Evolutionary conservation across 1,140 invertebrate genomes (phyloP).

Genomic region (Tribolium madens): DNA sequence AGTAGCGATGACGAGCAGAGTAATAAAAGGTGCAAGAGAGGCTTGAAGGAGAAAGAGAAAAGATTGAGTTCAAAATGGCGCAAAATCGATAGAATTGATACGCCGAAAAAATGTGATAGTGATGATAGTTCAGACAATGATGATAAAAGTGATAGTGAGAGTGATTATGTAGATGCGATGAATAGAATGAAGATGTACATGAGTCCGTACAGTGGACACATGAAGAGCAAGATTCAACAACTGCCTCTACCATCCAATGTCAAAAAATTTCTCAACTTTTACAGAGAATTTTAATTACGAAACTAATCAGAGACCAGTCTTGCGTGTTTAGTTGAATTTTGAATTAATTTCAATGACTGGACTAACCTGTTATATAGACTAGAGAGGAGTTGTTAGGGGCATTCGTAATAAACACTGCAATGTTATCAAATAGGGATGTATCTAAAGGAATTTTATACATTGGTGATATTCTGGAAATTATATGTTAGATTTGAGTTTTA

Average conservation of each 20-base stretch:
- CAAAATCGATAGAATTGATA: constrained; percentile 34
- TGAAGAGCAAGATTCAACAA: constrained; percentile 69
- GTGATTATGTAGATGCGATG: constrained; percentile 6
- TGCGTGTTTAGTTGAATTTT: too few relatives aligned
- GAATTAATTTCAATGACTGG: neutral
- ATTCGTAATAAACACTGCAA: neutral
- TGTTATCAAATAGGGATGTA: neutral
- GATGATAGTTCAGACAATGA: constrained; percentile 17
- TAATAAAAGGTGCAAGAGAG: constrained; percentile 54
- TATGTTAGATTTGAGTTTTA: constrained; percentile 11
- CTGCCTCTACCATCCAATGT: constrained; percentile 71
- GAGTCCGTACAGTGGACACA: constrained; percentile 63
- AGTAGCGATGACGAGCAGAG: constrained; percentile 54
- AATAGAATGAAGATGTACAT: constrained; percentile 55
- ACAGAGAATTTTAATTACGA: constrained; percentile 67
- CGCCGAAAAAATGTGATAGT: constrained; percentile 31
- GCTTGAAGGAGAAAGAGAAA: constrained; percentile 41
- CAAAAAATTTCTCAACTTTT: constrained; percentile 71
- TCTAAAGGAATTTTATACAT: constrained; percentile 34
- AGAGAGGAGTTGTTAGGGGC: neutral
- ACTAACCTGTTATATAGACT: neutral
- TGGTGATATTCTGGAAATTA: constrained; percentile 24
- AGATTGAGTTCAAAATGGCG: constrained; percentile 40
- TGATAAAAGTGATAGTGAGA: constrained; percentile 22
- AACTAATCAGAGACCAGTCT: too few relatives aligned